phyloP scores from a whole-genome alignment of 2,888 invertebrate species.

The Mythimna albipuncta region DNA sequence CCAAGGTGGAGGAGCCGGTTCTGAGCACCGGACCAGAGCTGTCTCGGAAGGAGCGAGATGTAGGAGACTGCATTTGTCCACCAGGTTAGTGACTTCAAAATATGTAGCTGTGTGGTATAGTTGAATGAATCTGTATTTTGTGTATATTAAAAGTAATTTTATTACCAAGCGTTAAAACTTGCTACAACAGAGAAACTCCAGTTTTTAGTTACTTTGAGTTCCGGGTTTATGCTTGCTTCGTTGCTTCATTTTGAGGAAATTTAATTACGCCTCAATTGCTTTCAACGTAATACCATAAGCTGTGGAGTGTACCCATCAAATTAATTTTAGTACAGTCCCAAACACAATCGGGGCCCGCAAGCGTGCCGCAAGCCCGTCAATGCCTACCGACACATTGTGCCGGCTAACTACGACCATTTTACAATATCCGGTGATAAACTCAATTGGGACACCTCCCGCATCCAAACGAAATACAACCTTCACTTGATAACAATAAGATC shows the following conservation, averaged over 20 bases:
- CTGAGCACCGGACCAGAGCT: conserved; percentile 67
- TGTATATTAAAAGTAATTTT: conserved; percentile 4
- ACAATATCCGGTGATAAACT: conserved; percentile 89
- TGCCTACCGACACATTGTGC: conserved; percentile 82
- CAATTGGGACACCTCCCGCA: conserved; percentile 80
- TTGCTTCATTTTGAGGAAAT: conserved; percentile 50
- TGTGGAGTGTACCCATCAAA: conserved; percentile 61
- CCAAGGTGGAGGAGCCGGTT: conserved; percentile 59
- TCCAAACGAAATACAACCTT: conserved; percentile 75
- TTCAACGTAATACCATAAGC: conserved; percentile 62
- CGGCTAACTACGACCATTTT: conserved; percentile 85
- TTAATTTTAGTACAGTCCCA: conserved; percentile 68
- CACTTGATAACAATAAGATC: conserved; percentile 72
- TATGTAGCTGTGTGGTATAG: background rate
- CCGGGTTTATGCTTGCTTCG: conserved; percentile 36
- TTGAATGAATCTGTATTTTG: background rate
- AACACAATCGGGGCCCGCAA: conserved; percentile 72
- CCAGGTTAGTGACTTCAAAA: conserved; percentile 77
- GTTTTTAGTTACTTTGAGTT: conserved; percentile 41
- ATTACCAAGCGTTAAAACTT: conserved; percentile 26
- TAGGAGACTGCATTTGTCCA: conserved; percentile 85
- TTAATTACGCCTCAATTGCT: conserved; percentile 58
- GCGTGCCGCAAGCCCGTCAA: conserved; percentile 76
- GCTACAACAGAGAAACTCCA: conserved; percentile 21
- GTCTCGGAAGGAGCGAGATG: conserved; percentile 81